These are phyloP conservation scores for Indicator maculatus DNA, from an alignment of 2,113 vertebrate genomes.

Conservation along the genomic window DNA sequence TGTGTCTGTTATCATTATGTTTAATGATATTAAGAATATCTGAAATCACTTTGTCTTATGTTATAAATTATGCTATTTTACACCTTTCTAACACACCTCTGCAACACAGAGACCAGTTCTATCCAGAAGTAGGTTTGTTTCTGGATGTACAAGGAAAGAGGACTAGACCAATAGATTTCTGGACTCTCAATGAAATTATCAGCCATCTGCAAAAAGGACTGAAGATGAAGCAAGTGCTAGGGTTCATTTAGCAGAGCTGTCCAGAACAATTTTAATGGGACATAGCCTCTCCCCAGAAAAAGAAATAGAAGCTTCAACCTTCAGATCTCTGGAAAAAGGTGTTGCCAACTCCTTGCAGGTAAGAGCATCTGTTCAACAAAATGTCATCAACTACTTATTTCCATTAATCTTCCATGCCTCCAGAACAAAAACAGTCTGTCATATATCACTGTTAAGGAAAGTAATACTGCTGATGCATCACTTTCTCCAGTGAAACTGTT, in stretches of 20 bases:
- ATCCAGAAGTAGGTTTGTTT: background rate
- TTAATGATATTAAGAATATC: background rate
- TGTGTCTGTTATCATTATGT: background rate
- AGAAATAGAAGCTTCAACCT: background rate
- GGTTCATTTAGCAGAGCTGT: background rate
- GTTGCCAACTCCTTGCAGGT: background rate
- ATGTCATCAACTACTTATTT: background rate
- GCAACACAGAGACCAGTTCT: background rate
- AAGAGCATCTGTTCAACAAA: background rate
- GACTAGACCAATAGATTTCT: background rate
- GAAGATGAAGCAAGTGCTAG: background rate
- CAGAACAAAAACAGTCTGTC: background rate
- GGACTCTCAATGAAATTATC: background rate
- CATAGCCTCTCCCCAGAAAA: background rate
- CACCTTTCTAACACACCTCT: background rate
- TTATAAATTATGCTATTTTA: background rate
- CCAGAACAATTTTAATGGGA: background rate
- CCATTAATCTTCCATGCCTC: background rate
- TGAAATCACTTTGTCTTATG: background rate
- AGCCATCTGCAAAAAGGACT: background rate
- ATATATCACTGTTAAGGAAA: background rate
- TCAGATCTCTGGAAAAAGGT: background rate
- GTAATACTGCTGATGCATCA: background rate
- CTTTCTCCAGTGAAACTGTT: background rate
- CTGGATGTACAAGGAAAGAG: background rate